phyloP scores from a whole-genome alignment of 2,888 invertebrate species.

The Allolobophora icterica region DNA sequence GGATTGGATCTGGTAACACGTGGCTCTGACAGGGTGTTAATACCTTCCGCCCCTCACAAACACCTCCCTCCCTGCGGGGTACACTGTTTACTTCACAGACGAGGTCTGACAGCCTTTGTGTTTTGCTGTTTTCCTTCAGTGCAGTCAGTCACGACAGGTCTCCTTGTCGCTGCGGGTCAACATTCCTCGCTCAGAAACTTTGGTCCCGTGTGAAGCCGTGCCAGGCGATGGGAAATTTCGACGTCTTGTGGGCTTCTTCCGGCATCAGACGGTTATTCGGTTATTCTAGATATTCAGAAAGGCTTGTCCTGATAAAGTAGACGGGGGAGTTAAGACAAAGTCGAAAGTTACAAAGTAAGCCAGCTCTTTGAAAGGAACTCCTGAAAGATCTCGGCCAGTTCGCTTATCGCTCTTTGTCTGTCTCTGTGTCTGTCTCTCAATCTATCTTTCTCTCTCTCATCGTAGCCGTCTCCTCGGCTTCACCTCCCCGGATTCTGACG shows the following conservation, averaged over 20 bases:
- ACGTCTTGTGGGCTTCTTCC: neutral
- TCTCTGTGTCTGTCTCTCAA: no score
- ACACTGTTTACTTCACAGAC: neutral
- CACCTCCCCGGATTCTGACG: no score
- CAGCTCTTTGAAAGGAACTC: no score
- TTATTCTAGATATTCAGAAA: neutral
- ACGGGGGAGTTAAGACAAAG: no score
- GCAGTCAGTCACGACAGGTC: neutral
- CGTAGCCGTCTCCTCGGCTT: no score
- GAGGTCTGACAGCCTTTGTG: neutral
- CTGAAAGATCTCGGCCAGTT: no score
- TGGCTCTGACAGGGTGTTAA: neutral
- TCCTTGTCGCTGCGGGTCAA: neutral
- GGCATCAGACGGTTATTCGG: neutral
- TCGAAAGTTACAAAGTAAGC: no score
- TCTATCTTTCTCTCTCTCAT: no score
- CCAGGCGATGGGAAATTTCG: neutral
- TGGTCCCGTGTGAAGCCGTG: neutral
- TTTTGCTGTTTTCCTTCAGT: neutral
- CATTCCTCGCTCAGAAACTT: neutral
- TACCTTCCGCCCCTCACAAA: neutral
- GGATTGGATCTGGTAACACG: neutral
- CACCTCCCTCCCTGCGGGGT: neutral
- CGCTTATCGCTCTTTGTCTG: no score
- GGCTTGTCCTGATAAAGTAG: neutral